A percentile compares a stretch with the other conserved stretches of the same genome.
phyloP scores from a whole-genome alignment of 2,888 invertebrate species.

The Patella ulyssiponensis region DNA sequence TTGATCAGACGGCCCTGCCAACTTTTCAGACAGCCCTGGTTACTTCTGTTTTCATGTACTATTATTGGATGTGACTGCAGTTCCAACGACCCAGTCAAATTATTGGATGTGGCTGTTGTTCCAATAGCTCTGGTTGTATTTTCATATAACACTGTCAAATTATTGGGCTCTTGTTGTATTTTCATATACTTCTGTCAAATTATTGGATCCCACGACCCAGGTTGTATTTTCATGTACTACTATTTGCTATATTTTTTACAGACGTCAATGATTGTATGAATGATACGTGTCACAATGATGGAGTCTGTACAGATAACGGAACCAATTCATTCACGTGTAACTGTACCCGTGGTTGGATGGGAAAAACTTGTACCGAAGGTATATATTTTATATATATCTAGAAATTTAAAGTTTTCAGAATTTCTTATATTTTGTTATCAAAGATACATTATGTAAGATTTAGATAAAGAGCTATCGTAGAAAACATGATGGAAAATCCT shows the following conservation, averaged over 20 bases:
- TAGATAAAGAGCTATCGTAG: too few relatives aligned
- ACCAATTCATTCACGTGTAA: constrained; percentile 8
- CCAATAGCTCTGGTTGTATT: neutral
- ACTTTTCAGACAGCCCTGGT: too few relatives aligned
- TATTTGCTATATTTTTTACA: neutral
- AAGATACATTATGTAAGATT: too few relatives aligned
- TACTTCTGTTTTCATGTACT: neutral
- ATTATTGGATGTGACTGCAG: too few relatives aligned
- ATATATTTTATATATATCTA: too few relatives aligned
- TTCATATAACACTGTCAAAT: neutral
- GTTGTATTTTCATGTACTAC: neutral
- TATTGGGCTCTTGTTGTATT: neutral
- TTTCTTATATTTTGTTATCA: too few relatives aligned
- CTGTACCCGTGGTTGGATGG: constrained; percentile 17
- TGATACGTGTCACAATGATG: constrained; percentile 10
- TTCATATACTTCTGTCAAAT: neutral
- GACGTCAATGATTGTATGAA: constrained; percentile 10
- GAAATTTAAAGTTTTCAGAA: too few relatives aligned
- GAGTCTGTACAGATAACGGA: constrained; percentile 14
- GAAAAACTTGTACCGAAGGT: neutral
- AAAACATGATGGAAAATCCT: too few relatives aligned
- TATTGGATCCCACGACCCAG: neutral
- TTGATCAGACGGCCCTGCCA: too few relatives aligned
- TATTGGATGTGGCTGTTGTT: too few relatives aligned
- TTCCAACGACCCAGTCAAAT: neutral